phyloP scores from a whole-genome alignment of 2,113 vertebrate species.

The mouse (Mus musculus) region DNA sequence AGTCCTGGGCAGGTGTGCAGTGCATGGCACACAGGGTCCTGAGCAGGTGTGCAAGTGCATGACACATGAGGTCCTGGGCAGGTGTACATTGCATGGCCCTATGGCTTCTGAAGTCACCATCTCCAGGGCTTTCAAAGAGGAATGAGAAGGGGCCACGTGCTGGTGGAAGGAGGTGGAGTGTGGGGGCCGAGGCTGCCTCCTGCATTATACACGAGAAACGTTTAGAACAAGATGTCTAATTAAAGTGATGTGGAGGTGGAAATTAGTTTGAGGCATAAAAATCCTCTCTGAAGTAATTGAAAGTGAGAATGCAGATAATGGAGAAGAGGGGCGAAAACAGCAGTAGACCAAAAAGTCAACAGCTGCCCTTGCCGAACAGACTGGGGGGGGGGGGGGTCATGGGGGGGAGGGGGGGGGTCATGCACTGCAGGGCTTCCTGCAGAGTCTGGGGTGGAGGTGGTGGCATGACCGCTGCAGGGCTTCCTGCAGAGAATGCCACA shows the following conservation, averaged over 20 bases:
- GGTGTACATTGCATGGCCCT: not conserved
- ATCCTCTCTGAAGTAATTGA: not conserved
- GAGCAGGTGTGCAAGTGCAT: too few species aligned
- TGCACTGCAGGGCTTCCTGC: too few species aligned
- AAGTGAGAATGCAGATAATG: not conserved
- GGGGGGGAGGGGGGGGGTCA: not conserved
- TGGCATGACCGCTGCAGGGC: too few species aligned
- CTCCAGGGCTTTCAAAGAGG: accelerated
- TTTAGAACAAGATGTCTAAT: not conserved
- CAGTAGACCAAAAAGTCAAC: not conserved
- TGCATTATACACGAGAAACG: not conserved
- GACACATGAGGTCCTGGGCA: too few species aligned
- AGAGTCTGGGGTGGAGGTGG: too few species aligned
- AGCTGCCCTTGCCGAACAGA: not conserved
- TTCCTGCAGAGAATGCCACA: too few species aligned
- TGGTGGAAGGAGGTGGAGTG: not conserved
- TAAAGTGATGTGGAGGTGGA: not conserved
- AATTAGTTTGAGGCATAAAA: not conserved
- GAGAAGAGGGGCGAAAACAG: not conserved
- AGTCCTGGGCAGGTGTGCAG: too few species aligned
- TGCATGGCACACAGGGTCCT: too few species aligned
- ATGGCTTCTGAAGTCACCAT: not conserved
- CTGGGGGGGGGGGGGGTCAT: not conserved
- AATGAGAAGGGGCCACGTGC: not conserved
- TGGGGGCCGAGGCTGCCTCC: not conserved